These are phyloP conservation scores for Heterochromis multidens DNA, from an alignment of 2,113 vertebrate genomes.

Conservation along the genomic window DNA sequence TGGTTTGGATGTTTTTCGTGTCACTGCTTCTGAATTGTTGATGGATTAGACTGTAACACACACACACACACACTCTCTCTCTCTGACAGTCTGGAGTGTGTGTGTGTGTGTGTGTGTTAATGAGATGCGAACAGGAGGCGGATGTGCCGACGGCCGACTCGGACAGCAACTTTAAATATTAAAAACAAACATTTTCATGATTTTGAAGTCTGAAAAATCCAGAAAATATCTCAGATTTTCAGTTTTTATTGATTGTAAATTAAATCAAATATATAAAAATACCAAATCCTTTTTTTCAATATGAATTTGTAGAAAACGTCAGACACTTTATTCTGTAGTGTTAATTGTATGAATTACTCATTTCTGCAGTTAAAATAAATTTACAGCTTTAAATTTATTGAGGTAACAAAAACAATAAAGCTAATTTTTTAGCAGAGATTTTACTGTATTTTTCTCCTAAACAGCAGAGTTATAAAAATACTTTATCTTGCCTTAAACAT, in stretches of 20 bases:
- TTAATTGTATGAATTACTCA: not conserved
- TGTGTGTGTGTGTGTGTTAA: fast-evolving
- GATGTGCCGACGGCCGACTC: not conserved
- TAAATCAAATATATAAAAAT: not conserved
- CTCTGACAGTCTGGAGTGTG: not conserved
- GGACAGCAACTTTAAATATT: not conserved
- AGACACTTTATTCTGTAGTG: not conserved
- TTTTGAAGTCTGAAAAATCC: too few species aligned
- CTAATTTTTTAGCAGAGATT: too few species aligned
- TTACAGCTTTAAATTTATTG: not conserved
- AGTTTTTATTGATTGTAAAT: not conserved
- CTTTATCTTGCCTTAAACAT: not conserved
- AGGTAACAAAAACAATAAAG: not conserved
- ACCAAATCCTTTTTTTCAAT: not conserved
- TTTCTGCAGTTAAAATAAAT: not conserved
- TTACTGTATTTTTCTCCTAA: not conserved
- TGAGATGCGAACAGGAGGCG: not conserved
- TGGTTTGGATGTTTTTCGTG: not conserved
- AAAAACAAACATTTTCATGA: too few species aligned
- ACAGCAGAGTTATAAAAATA: not conserved
- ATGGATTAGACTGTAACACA: not conserved
- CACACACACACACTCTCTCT: fast-evolving
- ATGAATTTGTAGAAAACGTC: not conserved
- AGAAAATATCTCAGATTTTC: too few species aligned
- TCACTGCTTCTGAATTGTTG: not conserved